Percentiles rank a stretch among this genome's conserved stretches.
Evolutionary conservation across 1,140 invertebrate genomes (phyloP).

Genomic region (Hylyphantes graminicola): DNA sequence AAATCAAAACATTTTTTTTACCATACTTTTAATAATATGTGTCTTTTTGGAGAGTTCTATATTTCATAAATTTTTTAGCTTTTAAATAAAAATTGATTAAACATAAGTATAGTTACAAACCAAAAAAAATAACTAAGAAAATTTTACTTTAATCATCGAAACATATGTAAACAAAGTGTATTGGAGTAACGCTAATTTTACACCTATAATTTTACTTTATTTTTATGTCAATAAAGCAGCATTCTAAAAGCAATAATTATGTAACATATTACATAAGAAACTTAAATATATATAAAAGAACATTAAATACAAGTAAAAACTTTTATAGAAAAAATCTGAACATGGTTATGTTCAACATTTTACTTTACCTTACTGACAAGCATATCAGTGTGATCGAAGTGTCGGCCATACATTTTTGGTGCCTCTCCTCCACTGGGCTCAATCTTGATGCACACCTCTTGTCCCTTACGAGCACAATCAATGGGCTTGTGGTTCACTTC

Average conservation of each 20-base stretch:
- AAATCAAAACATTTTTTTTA: neutral
- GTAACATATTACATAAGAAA: neutral
- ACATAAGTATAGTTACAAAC: too few species aligned
- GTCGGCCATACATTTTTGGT: slow-evolving; percentile 97
- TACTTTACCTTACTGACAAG: slow-evolving; percentile 91
- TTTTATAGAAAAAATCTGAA: too few species aligned
- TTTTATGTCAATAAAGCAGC: neutral
- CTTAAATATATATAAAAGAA: neutral
- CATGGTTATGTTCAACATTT: neutral
- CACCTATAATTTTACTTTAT: too few species aligned
- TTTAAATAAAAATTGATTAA: too few species aligned
- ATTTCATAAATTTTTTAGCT: too few species aligned
- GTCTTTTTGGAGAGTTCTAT: neutral
- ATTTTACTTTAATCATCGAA: too few species aligned
- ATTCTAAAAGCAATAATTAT: neutral
- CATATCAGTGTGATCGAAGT: slow-evolving; percentile 96
- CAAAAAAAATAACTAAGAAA: too few species aligned
- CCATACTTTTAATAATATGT: neutral
- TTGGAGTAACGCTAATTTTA: too few species aligned
- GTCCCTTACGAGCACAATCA: slow-evolving; percentile 92
- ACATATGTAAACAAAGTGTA: too few species aligned
- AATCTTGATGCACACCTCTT: slow-evolving; percentile 99
- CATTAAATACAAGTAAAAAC: too few species aligned
- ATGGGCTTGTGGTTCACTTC: slow-evolving; percentile 86
- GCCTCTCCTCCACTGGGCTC: slow-evolving; percentile 95